phyloP scores from a whole-genome alignment of 2,113 vertebrate genomes.

The Serilophus lunatus region DNA sequence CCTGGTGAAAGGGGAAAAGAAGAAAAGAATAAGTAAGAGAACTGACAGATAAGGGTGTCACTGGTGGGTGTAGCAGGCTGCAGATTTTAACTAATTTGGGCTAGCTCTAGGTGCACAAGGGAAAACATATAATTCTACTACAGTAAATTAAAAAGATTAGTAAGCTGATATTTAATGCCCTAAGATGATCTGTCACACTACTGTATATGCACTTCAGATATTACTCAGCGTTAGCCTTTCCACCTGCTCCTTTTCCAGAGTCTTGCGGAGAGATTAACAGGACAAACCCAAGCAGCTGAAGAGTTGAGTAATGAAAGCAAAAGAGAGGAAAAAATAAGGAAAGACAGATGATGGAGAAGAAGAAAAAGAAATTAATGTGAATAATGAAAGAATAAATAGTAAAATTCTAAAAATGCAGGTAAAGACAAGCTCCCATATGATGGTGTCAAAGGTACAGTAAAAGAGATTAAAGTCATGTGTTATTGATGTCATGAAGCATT shows the following conservation, averaged over 20 bases:
- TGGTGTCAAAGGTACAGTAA: constrained; percentile 10
- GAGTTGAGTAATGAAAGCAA: background rate
- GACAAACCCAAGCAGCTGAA: background rate
- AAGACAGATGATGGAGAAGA: background rate
- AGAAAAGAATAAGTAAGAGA: background rate
- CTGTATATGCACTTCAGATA: background rate
- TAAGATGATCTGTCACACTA: background rate
- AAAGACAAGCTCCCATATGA: background rate
- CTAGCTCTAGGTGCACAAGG: background rate
- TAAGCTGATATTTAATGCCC: background rate
- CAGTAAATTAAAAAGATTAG: background rate
- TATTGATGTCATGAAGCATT: constrained; percentile 26
- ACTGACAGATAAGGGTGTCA: background rate
- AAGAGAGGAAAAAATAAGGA: background rate
- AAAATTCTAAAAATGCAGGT: background rate
- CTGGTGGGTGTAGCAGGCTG: background rate
- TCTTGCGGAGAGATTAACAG: background rate
- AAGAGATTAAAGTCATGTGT: constrained; percentile 12
- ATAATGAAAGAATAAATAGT: background rate
- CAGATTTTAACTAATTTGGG: background rate
- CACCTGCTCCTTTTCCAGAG: background rate
- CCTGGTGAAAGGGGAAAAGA: background rate
- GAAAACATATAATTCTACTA: background rate
- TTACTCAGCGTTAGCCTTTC: background rate
- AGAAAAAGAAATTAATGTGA: background rate